These are phyloP conservation scores for Mythimna lalbum DNA, from an alignment of 2,888 invertebrate genomes.

Conservation along the genomic window DNA sequence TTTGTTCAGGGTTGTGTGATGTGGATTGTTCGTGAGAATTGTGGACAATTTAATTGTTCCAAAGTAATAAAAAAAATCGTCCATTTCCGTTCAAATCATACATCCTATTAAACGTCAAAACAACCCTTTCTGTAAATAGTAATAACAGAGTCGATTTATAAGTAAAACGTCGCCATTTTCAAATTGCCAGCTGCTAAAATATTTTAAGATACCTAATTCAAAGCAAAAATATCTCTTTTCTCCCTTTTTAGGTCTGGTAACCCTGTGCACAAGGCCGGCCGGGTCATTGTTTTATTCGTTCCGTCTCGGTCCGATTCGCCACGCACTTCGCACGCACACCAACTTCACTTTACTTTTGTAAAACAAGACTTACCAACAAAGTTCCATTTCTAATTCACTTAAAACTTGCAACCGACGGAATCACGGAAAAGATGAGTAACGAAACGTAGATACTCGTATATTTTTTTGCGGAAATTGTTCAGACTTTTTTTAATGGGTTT, in stretches of 20 bases:
- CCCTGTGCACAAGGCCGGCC: slow-evolving; percentile 66
- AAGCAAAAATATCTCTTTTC: slow-evolving; percentile 1
- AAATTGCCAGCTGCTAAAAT: slow-evolving; percentile 9
- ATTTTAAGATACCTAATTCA: slow-evolving; percentile 14
- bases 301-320: slow-evolving; percentile 71
- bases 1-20: slow-evolving; percentile 27
- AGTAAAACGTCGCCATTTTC: neutral
- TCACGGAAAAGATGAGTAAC: slow-evolving; percentile 36
- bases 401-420: slow-evolving; percentile 49
- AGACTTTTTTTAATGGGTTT: slow-evolving; percentile 15
- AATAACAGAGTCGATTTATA: neutral
- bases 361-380: slow-evolving; percentile 47
- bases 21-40: slow-evolving; percentile 4
- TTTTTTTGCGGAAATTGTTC: slow-evolving; percentile 51
- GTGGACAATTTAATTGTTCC: neutral
- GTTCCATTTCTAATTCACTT: slow-evolving; percentile 53
- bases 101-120: neutral
- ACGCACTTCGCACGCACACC: slow-evolving; percentile 62
- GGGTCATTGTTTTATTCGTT: slow-evolving; percentile 78
- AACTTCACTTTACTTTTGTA: slow-evolving; percentile 49
- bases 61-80: neutral
- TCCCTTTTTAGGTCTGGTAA: slow-evolving; percentile 38
- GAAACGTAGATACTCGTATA: slow-evolving; percentile 30
- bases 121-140: neutral
- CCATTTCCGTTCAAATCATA: neutral